phyloP scores from a whole-genome alignment of 2,888 invertebrate genomes.

The Fabriciana adippe region DNA sequence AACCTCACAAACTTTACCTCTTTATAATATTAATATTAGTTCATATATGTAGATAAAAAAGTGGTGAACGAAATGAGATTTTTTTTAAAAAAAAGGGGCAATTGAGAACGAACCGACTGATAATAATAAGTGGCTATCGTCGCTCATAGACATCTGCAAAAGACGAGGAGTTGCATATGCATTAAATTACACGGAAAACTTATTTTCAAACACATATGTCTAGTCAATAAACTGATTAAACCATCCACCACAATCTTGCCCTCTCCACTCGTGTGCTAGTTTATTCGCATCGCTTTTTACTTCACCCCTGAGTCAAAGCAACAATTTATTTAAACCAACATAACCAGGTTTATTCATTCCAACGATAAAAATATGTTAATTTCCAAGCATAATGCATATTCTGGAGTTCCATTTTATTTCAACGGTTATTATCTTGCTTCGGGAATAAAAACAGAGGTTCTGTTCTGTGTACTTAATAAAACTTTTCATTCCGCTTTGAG shows the following conservation, averaged over 20 bases:
- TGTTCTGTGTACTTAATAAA: conserved; percentile 29
- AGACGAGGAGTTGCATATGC: no score
- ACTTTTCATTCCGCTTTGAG: conserved; percentile 29
- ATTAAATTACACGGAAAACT: neutral
- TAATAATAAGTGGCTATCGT: no score
- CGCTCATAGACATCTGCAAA: no score
- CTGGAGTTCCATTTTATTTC: conserved; percentile 30
- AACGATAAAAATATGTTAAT: conserved; percentile 36
- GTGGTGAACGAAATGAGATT: no score
- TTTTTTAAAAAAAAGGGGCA: no score
- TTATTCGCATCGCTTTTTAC: conserved; percentile 24
- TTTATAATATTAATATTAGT: no score
- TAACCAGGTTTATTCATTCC: conserved; percentile 33
- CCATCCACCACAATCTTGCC: conserved; percentile 8
- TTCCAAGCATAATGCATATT: conserved; percentile 31
- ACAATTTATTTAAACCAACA: conserved; percentile 36
- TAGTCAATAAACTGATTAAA: conserved; percentile 20
- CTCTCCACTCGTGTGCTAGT: conserved; percentile 10
- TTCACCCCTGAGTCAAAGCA: conserved; percentile 22
- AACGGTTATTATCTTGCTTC: conserved; percentile 30
- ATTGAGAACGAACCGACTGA: no score
- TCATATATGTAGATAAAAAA: no score
- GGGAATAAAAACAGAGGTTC: conserved; percentile 29
- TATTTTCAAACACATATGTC: neutral
- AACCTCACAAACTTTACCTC: no score